Evolutionary conservation across 1,140 invertebrate species (phyloP).

Genomic region (Camponotus floridanus): DNA sequence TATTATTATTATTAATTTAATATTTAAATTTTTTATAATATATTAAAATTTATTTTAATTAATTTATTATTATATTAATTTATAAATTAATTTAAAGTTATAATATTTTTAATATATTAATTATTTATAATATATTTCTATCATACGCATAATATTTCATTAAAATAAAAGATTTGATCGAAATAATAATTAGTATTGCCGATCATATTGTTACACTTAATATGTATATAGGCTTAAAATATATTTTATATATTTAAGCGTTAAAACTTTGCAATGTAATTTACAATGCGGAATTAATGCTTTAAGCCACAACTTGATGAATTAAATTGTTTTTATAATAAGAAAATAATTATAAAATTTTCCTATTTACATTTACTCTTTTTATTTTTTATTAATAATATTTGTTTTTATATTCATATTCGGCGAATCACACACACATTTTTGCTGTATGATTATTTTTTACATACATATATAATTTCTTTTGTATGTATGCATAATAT

Average conservation of each 20-base stretch:
- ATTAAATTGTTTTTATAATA: conserved; percentile 34
- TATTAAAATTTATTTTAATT: too few species aligned
- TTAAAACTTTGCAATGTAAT: not conserved
- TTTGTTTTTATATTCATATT: conserved; percentile 20
- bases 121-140: too few species aligned
- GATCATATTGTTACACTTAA: not conserved
- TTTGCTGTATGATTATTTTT: too few species aligned
- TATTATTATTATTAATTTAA: too few species aligned
- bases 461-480: too few species aligned
- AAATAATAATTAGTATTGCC: not conserved
- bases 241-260: not conserved
- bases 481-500: too few species aligned
- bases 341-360: conserved; percentile 15
- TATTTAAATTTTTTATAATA: too few species aligned
- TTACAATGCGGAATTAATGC: not conserved
- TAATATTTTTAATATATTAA: too few species aligned
- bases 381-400: conserved; percentile 5
- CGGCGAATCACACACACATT: too few species aligned
- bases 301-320: not conserved
- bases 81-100: too few species aligned
- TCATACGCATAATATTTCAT: not conserved
- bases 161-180: not conserved
- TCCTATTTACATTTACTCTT: conserved; percentile 12
- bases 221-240: too few species aligned
- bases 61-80: too few species aligned